phyloP scores from a whole-genome alignment of 2,113 vertebrate genomes.

The Marmota monax region DNA sequence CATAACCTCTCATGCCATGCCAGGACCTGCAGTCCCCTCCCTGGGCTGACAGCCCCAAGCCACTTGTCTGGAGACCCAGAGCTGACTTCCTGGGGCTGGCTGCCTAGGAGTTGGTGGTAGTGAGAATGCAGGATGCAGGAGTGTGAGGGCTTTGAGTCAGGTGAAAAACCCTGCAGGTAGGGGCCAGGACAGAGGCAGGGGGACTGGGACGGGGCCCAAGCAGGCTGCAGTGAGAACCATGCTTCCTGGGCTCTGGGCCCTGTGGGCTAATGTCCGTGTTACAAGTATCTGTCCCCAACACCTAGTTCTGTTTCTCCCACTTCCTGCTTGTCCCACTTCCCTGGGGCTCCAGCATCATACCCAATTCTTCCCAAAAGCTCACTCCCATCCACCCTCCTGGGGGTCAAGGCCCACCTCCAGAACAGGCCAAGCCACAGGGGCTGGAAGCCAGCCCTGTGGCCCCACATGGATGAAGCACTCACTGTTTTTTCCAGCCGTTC shows the following conservation, averaged over 20 bases:
- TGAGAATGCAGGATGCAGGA: too few relatives aligned
- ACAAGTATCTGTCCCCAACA: neutral
- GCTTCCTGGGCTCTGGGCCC: neutral
- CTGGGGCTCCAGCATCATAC: neutral
- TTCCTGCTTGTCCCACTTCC: neutral
- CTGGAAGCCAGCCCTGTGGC: neutral
- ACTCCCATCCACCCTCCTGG: too few relatives aligned
- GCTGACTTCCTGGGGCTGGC: neutral
- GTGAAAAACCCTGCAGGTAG: neutral
- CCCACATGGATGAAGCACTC: neutral
- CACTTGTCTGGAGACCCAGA: neutral
- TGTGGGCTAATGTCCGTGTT: neutral
- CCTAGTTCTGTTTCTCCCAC: neutral
- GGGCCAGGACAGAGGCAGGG: neutral
- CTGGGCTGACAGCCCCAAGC: too few relatives aligned
- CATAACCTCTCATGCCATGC: neutral
- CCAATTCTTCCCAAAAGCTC: too few relatives aligned
- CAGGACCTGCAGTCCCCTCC: neutral
- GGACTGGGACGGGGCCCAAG: neutral
- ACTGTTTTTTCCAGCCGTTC: conserved; percentile 91
- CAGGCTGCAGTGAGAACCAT: neutral
- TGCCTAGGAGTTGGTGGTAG: too few relatives aligned
- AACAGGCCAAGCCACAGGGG: neutral
- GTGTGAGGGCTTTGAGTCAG: neutral
- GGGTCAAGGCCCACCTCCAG: neutral